Conservation (phyloP, 2,888 invertebrate genomes). For the Magallana nippona region DNA sequence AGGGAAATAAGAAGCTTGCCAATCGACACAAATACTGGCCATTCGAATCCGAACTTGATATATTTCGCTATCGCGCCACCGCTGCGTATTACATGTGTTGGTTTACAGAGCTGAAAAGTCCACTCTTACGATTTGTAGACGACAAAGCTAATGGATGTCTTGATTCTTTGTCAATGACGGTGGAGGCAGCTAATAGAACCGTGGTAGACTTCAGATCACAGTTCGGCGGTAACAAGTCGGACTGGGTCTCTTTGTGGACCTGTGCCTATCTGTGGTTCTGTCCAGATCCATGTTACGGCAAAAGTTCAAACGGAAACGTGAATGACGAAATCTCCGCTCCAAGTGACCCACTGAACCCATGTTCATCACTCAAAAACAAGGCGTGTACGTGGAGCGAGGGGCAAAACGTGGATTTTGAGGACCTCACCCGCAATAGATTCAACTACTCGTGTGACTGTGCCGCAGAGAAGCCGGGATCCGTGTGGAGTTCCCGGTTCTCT, state of each 20-base stretch:
- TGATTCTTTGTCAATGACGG: slow-evolving; percentile 48
- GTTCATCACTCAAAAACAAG: slow-evolving; percentile 54
- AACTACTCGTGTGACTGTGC: slow-evolving; percentile 71
- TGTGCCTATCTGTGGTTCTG: slow-evolving; percentile 74
- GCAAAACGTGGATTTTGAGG: slow-evolving; percentile 65
- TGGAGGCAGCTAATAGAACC: slow-evolving; percentile 50
- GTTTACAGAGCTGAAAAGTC: slow-evolving; percentile 62
- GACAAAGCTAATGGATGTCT: slow-evolving; percentile 54
- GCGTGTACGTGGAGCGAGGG: slow-evolving; percentile 53
- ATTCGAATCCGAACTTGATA: slow-evolving; percentile 55
- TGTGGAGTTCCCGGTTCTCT: slow-evolving; percentile 63
- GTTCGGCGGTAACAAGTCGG: neutral
- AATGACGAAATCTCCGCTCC: slow-evolving; percentile 9
- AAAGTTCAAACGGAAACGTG: slow-evolving; percentile 56
- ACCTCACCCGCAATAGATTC: slow-evolving; percentile 68
- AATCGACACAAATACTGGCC: slow-evolving; percentile 46
- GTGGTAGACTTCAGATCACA: slow-evolving; percentile 37
- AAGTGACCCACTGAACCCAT: slow-evolving; percentile 64
- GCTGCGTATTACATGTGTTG: slow-evolving; percentile 74
- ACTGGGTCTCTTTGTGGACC: slow-evolving; percentile 53
- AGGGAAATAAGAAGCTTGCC: neutral
- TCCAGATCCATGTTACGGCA: slow-evolving; percentile 72
- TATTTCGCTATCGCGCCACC: slow-evolving; percentile 66
- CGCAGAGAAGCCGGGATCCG: slow-evolving; percentile 59
- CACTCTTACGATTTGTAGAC: slow-evolving; percentile 52